Conservation (phyloP, 2,113 vertebrate genomes). For the Engystomops pustulosus region DNA sequence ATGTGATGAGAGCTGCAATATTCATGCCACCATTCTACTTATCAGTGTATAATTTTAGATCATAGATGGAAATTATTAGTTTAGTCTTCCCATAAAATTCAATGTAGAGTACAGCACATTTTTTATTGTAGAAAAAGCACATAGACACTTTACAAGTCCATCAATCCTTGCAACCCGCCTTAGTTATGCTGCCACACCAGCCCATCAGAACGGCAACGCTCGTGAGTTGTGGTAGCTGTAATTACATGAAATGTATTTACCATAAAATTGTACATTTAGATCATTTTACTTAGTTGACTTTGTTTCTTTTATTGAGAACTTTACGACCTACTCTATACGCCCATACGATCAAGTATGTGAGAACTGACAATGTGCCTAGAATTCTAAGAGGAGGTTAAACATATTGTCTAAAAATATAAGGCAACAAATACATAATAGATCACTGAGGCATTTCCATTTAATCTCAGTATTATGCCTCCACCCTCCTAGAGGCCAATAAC, state of each 20-base stretch:
- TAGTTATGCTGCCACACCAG: not conserved
- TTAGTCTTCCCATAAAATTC: not conserved
- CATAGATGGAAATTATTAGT: not conserved
- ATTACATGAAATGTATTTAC: not conserved
- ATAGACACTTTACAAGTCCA: not conserved
- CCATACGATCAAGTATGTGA: constrained; percentile 8
- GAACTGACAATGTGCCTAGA: not conserved
- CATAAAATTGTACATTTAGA: constrained; percentile 6
- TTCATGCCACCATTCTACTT: no score
- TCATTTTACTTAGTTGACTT: not conserved
- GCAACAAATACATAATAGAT: constrained; percentile 17
- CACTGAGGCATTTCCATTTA: not conserved
- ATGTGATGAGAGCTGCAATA: no score
- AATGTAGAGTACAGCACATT: not conserved
- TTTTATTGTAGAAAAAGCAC: not conserved
- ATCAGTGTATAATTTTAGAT: not conserved
- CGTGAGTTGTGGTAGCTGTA: not conserved
- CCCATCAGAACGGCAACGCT: not conserved
- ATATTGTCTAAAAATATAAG: constrained; percentile 11
- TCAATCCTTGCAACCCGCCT: no score
- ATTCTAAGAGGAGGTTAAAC: not conserved
- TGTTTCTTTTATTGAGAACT: constrained; percentile 11
- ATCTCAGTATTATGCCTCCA: constrained; percentile 3
- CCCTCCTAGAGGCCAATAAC: not conserved
- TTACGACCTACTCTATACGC: not conserved